These are phyloP conservation scores for Taenioides sp. DNA, from an alignment of 2,797 vertebrate genomes.

Conservation along the genomic window DNA sequence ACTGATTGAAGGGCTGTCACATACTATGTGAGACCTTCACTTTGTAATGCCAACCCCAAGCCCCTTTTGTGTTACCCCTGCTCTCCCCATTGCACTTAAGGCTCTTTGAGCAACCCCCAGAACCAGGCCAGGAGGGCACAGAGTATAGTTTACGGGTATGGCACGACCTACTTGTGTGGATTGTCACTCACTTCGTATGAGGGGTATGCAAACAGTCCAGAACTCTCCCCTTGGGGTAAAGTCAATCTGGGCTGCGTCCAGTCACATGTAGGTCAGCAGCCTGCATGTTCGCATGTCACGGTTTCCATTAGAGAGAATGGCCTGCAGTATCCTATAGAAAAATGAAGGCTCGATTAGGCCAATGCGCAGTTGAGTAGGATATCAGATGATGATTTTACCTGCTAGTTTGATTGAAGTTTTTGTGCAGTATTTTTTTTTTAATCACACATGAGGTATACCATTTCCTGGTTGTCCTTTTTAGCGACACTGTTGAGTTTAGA, in stretches of 20 bases:
- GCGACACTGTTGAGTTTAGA: too few species aligned
- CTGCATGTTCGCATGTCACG: slow-evolving; percentile 48
- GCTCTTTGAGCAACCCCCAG: slow-evolving; percentile 29
- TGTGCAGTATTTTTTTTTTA: too few species aligned
- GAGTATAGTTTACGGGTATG: slow-evolving; percentile 54
- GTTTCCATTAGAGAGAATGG: slow-evolving; percentile 55
- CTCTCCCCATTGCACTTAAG: slow-evolving; percentile 28
- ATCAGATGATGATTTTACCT: slow-evolving; percentile 53
- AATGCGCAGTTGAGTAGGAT: slow-evolving; percentile 41
- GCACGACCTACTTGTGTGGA: slow-evolving; percentile 61
- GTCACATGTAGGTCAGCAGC: slow-evolving; percentile 79
- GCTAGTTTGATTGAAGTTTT: slow-evolving; percentile 2
- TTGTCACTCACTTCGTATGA: slow-evolving; percentile 51
- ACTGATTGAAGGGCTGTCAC: slow-evolving; percentile 50
- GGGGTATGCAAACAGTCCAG: slow-evolving; percentile 57
- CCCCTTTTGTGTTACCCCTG: slow-evolving; percentile 26
- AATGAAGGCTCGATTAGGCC: slow-evolving; percentile 48
- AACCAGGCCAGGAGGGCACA: slow-evolving; percentile 42
- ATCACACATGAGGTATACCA: too few species aligned
- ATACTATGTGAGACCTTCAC: slow-evolving; percentile 46
- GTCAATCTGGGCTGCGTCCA: slow-evolving; percentile 71
- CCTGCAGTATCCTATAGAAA: slow-evolving; percentile 46
- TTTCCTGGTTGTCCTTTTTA: too few species aligned
- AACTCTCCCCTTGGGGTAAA: slow-evolving; percentile 63
- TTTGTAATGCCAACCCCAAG: slow-evolving; percentile 18